Evolutionary conservation across 92 coral and sea anemone genomes (phyloP).

Genomic region (Phymanthus crucifer): DNA sequence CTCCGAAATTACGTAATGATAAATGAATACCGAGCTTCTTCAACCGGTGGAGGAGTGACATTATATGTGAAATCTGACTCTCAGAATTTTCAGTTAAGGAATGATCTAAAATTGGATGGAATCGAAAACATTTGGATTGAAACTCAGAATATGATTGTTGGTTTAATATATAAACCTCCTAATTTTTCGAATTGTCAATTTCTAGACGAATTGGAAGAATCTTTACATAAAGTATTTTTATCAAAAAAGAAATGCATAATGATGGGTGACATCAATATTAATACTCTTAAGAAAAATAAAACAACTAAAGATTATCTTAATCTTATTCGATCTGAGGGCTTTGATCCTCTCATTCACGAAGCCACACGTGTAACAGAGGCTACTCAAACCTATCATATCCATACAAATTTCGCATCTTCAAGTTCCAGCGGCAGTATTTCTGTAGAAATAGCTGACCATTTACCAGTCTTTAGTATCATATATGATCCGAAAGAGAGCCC

Average conservation of each 20-base stretch:
- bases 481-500: constrained; percentile 31
- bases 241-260: constrained; percentile 39
- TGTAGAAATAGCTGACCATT: constrained; percentile 37
- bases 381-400: background rate
- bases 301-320: constrained; percentile 13
- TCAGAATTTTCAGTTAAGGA: no score
- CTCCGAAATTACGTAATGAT: no score
- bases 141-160: background rate
- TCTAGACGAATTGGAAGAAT: constrained; percentile 27
- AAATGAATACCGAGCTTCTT: no score
- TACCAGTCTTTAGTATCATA: background rate
- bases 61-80: no score
- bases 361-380: constrained; percentile 1
- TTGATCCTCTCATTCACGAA: constrained; percentile 2
- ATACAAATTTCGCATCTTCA: constrained; percentile 18
- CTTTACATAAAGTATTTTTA: constrained; percentile 30
- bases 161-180: constrained; percentile 22
- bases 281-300: constrained; percentile 26
- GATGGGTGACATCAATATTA: constrained; percentile 32
- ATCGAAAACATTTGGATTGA: background rate
- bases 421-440: constrained; percentile 39
- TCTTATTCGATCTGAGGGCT: constrained; percentile 19
- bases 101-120: no score
- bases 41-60: no score
- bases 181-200: constrained; percentile 15